phyloP scores from a whole-genome alignment of 2,888 invertebrate species.

The Dascillus cervinus region DNA sequence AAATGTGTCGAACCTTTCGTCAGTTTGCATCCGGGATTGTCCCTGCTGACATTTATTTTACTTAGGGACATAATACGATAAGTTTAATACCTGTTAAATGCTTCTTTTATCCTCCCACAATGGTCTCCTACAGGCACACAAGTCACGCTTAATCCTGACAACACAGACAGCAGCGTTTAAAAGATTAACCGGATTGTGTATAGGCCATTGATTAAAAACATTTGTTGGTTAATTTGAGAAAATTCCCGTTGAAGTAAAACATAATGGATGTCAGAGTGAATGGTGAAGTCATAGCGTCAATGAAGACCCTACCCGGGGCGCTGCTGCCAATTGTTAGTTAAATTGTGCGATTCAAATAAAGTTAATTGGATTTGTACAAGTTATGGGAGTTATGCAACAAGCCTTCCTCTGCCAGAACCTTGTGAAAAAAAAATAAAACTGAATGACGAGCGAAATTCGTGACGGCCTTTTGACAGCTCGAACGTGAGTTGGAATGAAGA shows the following conservation, averaged over 20 bases:
- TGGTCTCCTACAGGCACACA: constrained; percentile 28
- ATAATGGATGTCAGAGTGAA: constrained; percentile 26
- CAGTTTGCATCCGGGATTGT: constrained; percentile 26
- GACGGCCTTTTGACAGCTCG: constrained; percentile 25
- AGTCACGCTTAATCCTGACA: constrained; percentile 32
- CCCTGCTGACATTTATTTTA: constrained; percentile 23
- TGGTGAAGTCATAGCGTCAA: constrained; percentile 28
- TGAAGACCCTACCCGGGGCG: too few relatives aligned
- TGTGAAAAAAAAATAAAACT: too few relatives aligned
- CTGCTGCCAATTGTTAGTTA: too few relatives aligned
- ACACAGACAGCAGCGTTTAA: constrained; percentile 32
- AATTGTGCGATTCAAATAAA: too few relatives aligned
- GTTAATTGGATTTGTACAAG: too few relatives aligned
- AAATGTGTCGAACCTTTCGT: constrained; percentile 29
- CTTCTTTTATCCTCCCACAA: constrained; percentile 30
- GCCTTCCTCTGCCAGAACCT: too few relatives aligned
- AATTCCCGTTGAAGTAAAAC: constrained; percentile 27
- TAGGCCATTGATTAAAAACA: constrained; percentile 38
- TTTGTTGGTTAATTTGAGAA: constrained; percentile 38
- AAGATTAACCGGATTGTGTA: constrained; percentile 35
- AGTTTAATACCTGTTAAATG: constrained; percentile 36
- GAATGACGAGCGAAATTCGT: constrained; percentile 5
- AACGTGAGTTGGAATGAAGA: constrained; percentile 32
- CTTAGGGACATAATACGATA: constrained; percentile 21
- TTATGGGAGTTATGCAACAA: too few relatives aligned